A percentile compares a stretch with the other conserved stretches of the same genome.
These are phyloP conservation scores for Eulacestoma nigropectus DNA, from an alignment of 2,113 vertebrate species.

Conservation along the genomic window DNA sequence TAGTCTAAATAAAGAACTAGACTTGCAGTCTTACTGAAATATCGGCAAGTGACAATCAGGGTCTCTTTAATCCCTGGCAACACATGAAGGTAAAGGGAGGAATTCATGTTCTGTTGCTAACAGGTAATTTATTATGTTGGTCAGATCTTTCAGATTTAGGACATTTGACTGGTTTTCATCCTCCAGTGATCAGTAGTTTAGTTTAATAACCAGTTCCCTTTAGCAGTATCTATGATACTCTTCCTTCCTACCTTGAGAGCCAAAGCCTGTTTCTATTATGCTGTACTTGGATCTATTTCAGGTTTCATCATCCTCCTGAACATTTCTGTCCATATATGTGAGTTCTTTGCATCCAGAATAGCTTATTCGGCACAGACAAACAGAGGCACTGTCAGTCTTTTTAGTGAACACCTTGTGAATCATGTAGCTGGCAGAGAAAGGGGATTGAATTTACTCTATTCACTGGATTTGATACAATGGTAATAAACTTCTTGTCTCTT, in stretches of 20 bases:
- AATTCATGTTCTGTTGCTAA: not conserved
- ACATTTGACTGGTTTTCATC: not conserved
- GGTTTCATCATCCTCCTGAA: conserved; percentile 19
- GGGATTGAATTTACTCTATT: not conserved
- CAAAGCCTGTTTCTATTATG: not conserved
- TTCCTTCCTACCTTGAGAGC: conserved; percentile 5
- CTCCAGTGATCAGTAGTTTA: not conserved
- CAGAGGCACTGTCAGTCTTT: not conserved
- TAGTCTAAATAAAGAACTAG: not conserved
- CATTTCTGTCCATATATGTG: not conserved
- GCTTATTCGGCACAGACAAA: not conserved
- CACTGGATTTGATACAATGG: conserved; percentile 25
- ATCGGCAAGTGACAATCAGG: not conserved
- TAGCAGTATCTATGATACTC: not conserved
- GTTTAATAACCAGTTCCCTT: not conserved
- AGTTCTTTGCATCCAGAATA: not conserved
- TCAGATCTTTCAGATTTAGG: not conserved
- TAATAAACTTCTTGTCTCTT: conserved; percentile 25
- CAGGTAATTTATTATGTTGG: not conserved
- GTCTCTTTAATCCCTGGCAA: not conserved
- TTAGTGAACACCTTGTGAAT: conserved; percentile 43
- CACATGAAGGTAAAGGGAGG: not conserved
- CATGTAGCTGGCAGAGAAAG: conserved; percentile 17
- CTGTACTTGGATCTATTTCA: not conserved
- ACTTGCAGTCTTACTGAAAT: not conserved